phyloP scores from a whole-genome alignment of 2,888 invertebrate genomes.

The Lottia scabra region DNA sequence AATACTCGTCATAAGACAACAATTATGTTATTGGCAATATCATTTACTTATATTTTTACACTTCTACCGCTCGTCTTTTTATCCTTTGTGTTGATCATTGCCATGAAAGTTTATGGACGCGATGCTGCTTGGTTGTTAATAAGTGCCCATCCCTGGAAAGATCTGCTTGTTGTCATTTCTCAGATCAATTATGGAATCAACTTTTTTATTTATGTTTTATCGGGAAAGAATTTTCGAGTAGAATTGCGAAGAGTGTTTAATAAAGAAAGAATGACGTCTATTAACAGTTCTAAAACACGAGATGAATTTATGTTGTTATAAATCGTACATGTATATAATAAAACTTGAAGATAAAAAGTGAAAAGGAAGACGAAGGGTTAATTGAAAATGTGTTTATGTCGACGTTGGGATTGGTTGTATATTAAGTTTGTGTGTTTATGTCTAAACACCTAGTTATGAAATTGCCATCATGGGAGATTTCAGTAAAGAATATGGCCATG shows the following conservation, averaged over 20 bases:
- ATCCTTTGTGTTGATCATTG: conserved; percentile 35
- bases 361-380: too few species aligned
- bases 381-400: too few species aligned
- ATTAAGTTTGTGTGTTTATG: too few species aligned
- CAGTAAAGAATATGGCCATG: too few species aligned
- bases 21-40: conserved; percentile 46
- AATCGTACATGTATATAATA: background rate
- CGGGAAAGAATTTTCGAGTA: conserved; percentile 48
- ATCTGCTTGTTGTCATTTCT: conserved; percentile 39
- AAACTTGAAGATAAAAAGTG: too few species aligned
- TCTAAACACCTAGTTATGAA: too few species aligned
- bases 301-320: conserved; percentile 21
- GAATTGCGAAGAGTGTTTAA: conserved; percentile 36
- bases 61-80: conserved; percentile 41
- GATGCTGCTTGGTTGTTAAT: conserved; percentile 22
- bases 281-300: conserved; percentile 19
- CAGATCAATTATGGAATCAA: conserved; percentile 52
- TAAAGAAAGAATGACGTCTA: conserved; percentile 10
- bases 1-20: conserved; percentile 46
- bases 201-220: conserved; percentile 56
- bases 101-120: conserved; percentile 26
- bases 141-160: conserved; percentile 31
- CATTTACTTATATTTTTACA: conserved; percentile 46
- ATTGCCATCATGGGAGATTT: too few species aligned
- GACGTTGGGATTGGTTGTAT: too few species aligned